Percentiles rank a stretch among this genome's conserved stretches.
These are phyloP conservation scores for Nematolebias whitei DNA, from an alignment of 2,113 vertebrate genomes.

Conservation along the genomic window DNA sequence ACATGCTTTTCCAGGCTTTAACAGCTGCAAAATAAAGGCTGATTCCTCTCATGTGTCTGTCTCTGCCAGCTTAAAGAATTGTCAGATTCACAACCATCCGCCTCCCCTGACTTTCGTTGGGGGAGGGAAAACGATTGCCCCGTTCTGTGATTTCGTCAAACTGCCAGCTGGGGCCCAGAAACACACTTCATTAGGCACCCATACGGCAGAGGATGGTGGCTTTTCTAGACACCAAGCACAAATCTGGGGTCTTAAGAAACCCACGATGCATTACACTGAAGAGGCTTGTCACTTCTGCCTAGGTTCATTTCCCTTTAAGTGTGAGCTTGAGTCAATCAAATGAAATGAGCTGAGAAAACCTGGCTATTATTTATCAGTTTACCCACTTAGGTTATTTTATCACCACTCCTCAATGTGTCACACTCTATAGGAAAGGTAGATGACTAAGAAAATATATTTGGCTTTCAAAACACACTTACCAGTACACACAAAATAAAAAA, in stretches of 20 bases:
- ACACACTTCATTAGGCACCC: slow-evolving; percentile 77
- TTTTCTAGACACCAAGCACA: slow-evolving; percentile 70
- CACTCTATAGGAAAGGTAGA: slow-evolving; percentile 19
- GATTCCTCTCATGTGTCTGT: slow-evolving; percentile 47
- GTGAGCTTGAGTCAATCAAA: slow-evolving; percentile 75
- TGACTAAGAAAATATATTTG: slow-evolving; percentile 40
- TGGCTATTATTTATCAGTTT: slow-evolving; percentile 71
- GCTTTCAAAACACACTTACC: slow-evolving; percentile 12
- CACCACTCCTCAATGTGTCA: slow-evolving; percentile 35
- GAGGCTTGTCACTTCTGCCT: slow-evolving; percentile 69
- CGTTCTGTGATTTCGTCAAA: slow-evolving; percentile 65
- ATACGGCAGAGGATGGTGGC: slow-evolving; percentile 63
- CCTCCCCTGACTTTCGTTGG: slow-evolving; percentile 42
- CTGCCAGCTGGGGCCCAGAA: slow-evolving; percentile 61
- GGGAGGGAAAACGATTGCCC: slow-evolving; percentile 46
- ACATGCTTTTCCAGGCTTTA: slow-evolving; percentile 58
- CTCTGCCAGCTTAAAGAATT: slow-evolving; percentile 62
- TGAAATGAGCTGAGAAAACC: slow-evolving; percentile 72
- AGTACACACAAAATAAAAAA: slow-evolving; percentile 36
- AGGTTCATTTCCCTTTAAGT: slow-evolving; percentile 73
- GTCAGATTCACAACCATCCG: slow-evolving; percentile 40
- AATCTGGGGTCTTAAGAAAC: slow-evolving; percentile 59
- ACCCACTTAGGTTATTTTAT: slow-evolving; percentile 54
- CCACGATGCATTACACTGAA: slow-evolving; percentile 73
- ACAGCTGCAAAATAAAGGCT: slow-evolving; percentile 65